These are phyloP conservation scores for Lontra canadensis DNA, from an alignment of 2,113 vertebrate species.

Conservation along the genomic window DNA sequence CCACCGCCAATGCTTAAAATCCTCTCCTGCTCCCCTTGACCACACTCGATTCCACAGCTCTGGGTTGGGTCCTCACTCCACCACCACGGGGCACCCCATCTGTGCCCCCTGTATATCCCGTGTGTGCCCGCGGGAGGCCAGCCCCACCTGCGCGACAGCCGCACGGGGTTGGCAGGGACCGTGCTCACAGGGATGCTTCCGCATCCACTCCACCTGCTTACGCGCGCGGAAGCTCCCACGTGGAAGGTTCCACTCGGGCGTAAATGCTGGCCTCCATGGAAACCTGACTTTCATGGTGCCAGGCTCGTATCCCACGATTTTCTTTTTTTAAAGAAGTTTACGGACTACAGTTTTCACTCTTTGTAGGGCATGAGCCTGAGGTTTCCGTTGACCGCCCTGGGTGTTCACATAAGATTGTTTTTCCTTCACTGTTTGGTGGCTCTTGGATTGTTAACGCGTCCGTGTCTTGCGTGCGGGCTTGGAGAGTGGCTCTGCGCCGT, in stretches of 20 bases:
- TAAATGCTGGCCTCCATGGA: conserved; percentile 62
- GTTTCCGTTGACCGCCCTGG: not conserved
- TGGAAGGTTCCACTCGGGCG: not conserved
- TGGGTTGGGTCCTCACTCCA: not conserved
- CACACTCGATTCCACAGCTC: not conserved
- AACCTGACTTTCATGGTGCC: conserved; percentile 58
- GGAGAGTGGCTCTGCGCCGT: not conserved
- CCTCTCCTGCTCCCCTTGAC: too few species aligned
- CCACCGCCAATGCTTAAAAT: too few species aligned
- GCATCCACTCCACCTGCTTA: not conserved
- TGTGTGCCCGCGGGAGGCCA: too few species aligned
- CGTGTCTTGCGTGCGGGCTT: not conserved
- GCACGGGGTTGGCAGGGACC: not conserved
- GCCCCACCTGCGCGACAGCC: too few species aligned
- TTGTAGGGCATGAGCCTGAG: not conserved
- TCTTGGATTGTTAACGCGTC: not conserved
- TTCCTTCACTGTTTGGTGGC: not conserved
- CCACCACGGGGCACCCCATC: not conserved
- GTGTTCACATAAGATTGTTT: not conserved
- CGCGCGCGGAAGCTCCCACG: not conserved
- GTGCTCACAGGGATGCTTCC: not conserved
- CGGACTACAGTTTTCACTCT: conserved; percentile 27
- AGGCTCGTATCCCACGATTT: conserved; percentile 28
- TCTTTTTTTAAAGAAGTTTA: conserved; percentile 24
- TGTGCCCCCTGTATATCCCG: too few species aligned